Conservation (phyloP, 2,888 invertebrate species). For the Epinotia ramella region DNA sequence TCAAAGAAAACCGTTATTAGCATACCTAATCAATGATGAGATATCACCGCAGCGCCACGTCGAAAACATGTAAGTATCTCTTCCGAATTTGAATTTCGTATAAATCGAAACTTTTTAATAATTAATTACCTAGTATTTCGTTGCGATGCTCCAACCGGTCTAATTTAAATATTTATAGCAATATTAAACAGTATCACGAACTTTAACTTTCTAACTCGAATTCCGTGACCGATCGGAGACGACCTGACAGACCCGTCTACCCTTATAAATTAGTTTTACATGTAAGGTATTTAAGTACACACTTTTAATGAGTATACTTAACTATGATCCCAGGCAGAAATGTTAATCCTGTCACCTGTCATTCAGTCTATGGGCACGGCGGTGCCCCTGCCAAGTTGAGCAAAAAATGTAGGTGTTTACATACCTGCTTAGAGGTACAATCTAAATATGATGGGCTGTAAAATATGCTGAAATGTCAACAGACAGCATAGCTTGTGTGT, state of each 20-base stretch:
- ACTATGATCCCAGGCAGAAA: not conserved
- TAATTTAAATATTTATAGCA: slow-evolving; percentile 61
- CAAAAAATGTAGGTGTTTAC: not conserved
- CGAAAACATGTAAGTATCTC: slow-evolving; percentile 39
- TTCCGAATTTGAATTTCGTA: slow-evolving; percentile 40
- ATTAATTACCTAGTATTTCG: slow-evolving; percentile 49
- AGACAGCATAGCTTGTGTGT: too few relatives aligned
- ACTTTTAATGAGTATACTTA: too few relatives aligned
- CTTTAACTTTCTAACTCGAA: slow-evolving; percentile 67
- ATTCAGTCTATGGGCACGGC: not conserved
- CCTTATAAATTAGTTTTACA: slow-evolving; percentile 30
- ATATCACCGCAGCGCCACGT: slow-evolving; percentile 38
- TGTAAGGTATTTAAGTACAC: not conserved
- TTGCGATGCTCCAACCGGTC: slow-evolving; percentile 52
- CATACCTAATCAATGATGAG: slow-evolving; percentile 41
- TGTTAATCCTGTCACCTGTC: not conserved
- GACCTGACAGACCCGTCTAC: slow-evolving; percentile 41
- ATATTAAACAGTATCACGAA: slow-evolving; percentile 53
- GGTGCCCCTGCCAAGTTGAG: not conserved
- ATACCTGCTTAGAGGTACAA: too few relatives aligned
- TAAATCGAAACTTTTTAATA: slow-evolving; percentile 46
- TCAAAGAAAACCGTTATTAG: slow-evolving; percentile 41
- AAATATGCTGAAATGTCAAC: too few relatives aligned
- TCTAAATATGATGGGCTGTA: too few relatives aligned
- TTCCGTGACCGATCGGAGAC: slow-evolving; percentile 58